Evolutionary conservation across 2,888 invertebrate genomes (phyloP), one percentile per base, ranked within the genome.

Genomic region (Papilio gigon): DNA sequence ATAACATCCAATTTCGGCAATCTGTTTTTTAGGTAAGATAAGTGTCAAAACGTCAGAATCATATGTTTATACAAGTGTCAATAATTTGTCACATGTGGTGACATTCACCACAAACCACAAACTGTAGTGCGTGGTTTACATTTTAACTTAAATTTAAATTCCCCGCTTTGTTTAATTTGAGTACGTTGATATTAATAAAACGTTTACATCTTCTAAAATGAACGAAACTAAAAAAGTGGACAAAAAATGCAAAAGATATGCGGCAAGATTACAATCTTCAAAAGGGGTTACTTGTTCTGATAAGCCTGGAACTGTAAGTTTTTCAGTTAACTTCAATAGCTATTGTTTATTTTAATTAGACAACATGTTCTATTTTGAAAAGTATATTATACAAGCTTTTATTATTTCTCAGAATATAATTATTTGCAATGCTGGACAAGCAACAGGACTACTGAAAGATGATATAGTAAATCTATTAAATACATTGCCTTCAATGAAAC

Each of bases 371-470:
- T 11, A 4, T 0, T 17, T 20, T 20, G 11, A 2, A 12, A 27
- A 8, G 14, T 2, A 53, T 27, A n/a, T 27, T 27, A 53, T 50
- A 50, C 14, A 27, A 14, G 4, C 4, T 14, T 3, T 8, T 27
- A 6, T 14, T n/a, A 8, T 56, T 22, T 76, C 93, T 71, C 83
- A 97, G 97, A 93, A 94, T 80, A 76, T 97, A 58, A 93, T 95
- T 53, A 88, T 98, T n/a, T 96, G 97, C 76, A 98, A 98, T 88
- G 96, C 95, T 30, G 98, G 98, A 0, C 93, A 98, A 70, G 96
- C 95, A 2, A 97, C 96, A 74, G 97, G 97, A 5, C 89, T 97
- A 25, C 92, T 93, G 5, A 94, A 95, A 81, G 94, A 95, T 78
- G 81, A 88, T 59, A 79, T 98, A 11, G 80, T 94, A 5, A 81